Evolutionary conservation across 2,113 vertebrate species (phyloP).

Genomic region (Neogobius melanostomus): DNA sequence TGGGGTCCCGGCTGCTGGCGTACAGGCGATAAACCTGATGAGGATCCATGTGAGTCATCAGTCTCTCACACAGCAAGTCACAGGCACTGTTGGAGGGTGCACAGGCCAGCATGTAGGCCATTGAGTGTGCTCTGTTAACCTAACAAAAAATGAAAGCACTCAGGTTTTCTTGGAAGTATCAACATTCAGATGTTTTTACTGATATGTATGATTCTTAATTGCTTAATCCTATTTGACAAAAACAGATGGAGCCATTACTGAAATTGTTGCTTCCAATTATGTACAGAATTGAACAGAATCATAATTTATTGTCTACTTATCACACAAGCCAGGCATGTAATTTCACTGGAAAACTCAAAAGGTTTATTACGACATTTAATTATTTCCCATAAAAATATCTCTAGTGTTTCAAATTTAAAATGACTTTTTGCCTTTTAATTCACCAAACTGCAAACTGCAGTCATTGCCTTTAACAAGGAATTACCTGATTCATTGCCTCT

Average conservation of each 20-base stretch:
- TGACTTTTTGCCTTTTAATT: not conserved
- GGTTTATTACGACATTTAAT: not conserved
- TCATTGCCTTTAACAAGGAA: not conserved
- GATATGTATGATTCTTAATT: not conserved
- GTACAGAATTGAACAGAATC: not conserved
- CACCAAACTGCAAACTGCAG: not conserved
- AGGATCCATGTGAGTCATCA: slow-evolving; percentile 74
- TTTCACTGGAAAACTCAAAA: not conserved
- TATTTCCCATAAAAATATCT: not conserved
- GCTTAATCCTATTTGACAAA: not conserved
- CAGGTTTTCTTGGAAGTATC: not conserved
- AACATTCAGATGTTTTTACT: not conserved
- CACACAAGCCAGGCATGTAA: not conserved
- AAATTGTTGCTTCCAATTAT: not conserved
- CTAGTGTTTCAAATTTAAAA: not conserved
- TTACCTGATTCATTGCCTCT: slow-evolving; percentile 62
- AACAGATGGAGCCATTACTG: slow-evolving; percentile 4
- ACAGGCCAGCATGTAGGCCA: slow-evolving; percentile 83
- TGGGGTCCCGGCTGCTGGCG: slow-evolving; percentile 78
- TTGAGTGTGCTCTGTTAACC: slow-evolving; percentile 30
- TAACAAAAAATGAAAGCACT: slow-evolving; percentile 17
- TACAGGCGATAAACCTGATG: slow-evolving; percentile 81
- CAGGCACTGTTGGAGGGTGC: slow-evolving; percentile 89
- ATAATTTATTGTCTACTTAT: not conserved
- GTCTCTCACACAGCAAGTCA: slow-evolving; percentile 87